Percentiles rank a stretch among this genome's conserved stretches.
Conservation (phyloP, 2,797 vertebrate genomes). For the Pipistrellus kuhlii region DNA sequence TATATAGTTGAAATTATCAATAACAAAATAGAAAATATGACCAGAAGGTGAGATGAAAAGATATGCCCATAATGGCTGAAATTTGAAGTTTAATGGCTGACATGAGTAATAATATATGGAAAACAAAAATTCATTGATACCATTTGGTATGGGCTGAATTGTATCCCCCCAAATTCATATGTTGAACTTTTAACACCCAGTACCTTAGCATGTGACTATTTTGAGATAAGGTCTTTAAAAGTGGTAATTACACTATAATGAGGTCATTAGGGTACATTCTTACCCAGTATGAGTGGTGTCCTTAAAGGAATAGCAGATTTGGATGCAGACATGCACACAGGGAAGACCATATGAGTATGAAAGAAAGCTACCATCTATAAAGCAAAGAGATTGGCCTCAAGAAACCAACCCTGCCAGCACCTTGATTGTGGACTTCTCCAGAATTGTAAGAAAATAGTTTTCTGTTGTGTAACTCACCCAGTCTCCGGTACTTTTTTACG, state of each 20-base stretch:
- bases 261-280: neutral
- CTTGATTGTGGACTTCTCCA: neutral
- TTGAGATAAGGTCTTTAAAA: neutral
- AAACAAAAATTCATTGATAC: neutral
- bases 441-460: neutral
- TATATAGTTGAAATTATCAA: neutral
- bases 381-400: neutral
- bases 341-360: neutral
- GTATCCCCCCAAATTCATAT: neutral
- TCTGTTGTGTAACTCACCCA: neutral
- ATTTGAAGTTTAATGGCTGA: neutral
- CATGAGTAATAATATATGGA: neutral
- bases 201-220: neutral
- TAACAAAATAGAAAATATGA: slow-evolving; percentile 20
- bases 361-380: neutral
- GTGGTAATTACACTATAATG: neutral
- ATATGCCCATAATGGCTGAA: neutral
- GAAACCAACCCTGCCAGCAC: neutral
- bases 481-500: neutral
- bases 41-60: neutral
- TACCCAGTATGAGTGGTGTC: neutral
- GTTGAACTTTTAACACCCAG: neutral
- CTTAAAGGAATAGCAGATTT: neutral
- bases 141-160: neutral
- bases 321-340: neutral